Evolutionary conservation across 2,888 invertebrate species (phyloP), one percentile per base, ranked within the genome.

Genomic region (Scaptodrosophila latifasciaeformis): DNA sequence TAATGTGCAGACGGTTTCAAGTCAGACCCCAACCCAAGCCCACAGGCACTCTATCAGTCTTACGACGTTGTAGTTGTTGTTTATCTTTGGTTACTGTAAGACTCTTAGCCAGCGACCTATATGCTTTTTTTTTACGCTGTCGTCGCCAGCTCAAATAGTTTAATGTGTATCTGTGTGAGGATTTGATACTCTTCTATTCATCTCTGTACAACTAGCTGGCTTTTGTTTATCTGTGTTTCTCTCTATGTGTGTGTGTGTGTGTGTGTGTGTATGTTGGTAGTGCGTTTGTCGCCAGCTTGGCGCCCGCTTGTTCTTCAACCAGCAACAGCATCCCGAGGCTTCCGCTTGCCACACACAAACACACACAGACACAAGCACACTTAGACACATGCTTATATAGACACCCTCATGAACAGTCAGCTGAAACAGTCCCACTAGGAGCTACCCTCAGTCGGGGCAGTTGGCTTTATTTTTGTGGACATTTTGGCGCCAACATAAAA

Each of bases 401-500:
- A 49, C 27, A 19, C 27, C 19, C 42, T n/a, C 21, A 9, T 10
- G 10, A 17, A 31, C 17, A 19, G 19, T 19, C 24, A 35, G 34
- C n/a, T n/a, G n/a, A n/a, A n/a, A n/a, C n/a, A n/a, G n/a, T n/a
- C n/a, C n/a, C 52, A 43, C 27, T 13, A n/a, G n/a, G n/a, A n/a
- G n/a, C n/a, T n/a, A n/a, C n/a, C n/a, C n/a, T n/a, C n/a, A n/a
- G 39, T 19, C 47, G 37, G 37, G 46, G 46, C 27, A 54, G 55
- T 67, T 63, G 49, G 59, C 62, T 57, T 72, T 80, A 74, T 77
- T 77, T 77, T 77, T 59, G 59, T 46, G 65, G 75, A 75, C 75
- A 64, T 52, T 18, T 51, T 65, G 75, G 80, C 75, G 75, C 75
- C 75, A 80, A 60, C 64, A 80, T 74, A 74, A 70, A 77, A 64